Base-by-base conservation (phyloP, 2,888 invertebrate genomes). In the Chymomyza procnemis region DNA sequence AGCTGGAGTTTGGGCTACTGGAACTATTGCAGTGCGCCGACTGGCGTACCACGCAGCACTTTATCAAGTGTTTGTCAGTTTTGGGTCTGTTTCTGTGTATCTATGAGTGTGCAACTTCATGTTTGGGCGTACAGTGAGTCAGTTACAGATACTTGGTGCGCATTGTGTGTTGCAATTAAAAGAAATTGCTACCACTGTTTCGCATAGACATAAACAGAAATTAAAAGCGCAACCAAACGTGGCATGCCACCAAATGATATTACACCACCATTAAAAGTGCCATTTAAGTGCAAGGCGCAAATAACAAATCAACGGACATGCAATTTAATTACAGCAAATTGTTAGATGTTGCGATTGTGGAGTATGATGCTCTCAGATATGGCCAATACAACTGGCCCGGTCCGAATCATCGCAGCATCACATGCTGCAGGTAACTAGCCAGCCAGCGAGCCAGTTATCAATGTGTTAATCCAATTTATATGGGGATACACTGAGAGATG, bases 211-310 rank as follows among this genome's bases (percentile, higher is more conserved):
- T 85, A 81, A 84, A 84, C 78, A 81, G 84, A 81, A 84, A 81
- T 86, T 66, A 80, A 78, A 85, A 76, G 79, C 84, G 79, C 71
- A 73, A 69, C 48, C 48, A 16, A 26, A 48, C 26, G 21, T 26
- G 3, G 21, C 48, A 21, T 46, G 52, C 73, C 71, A 69, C 70
- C 71, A 78, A 81, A 80, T 78, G 86, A 76, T 78, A 85, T 85
- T 87, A 83, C 84, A 19, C 19, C n/a, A 85, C 88, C 83, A 85
- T 85, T 85, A 87, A 85, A 83, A 76, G 69, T 64, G 79, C 85
- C 85, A 85, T 85, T 87, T 87, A 87, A 80, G 87, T 73, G 82
- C 80, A 75, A 75, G 79, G 59, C 78, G 71, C 71, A 76, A 73
- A 61, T 60, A 50, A 50, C 18, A 18, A 56, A 72, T 55, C 58